Base-by-base conservation (phyloP, 2,797 vertebrate species). In the Melanogrammus aeglefinus region DNA sequence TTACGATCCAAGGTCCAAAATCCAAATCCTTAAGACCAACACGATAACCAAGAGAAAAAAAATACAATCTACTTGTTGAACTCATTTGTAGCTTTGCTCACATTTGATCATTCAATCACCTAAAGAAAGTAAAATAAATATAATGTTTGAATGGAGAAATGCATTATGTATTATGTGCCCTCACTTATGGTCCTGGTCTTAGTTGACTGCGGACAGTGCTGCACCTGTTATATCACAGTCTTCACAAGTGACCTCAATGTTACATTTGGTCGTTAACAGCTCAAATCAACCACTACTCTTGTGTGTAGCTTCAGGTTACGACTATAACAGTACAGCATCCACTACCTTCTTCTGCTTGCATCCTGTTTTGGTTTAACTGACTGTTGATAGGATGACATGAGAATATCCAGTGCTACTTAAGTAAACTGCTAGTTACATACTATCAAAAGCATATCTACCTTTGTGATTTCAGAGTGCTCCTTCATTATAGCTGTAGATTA, bases 1-100 rank as follows among this genome's bases (percentile, higher is more conserved):
- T 94, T 91, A 93, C 92, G 74, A 81, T 85, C 39, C 80, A 83
- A 80, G 80, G 72, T 83, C 79, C 31, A 33, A 33, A 33, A 33
- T 77, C 86, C 80, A 76, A 72, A 75, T 85, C 82, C 85, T 90
- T 81, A 86, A 69, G 82, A 89, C 80, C 80, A 78, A 91, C 89
- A 84, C 90, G 83, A 78, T 78, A 29, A 76, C 78, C 85, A 88
- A 86, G 78, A 84, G 79, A 29, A 91, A 29, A 91, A 83, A 90
- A 77, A 77, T 41, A 90, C 78, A 87, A 24, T 69, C 24, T 8
- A 86, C 16, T 33, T 44, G 47, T 73, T 82, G 85, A 31, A 89
- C 80, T 76, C 77, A 79, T 4, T 81, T 1, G 80, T 70, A 86
- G 39, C 1, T 6, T 6, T 29, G 31, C 72, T 77, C 24, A 38